Conservation (phyloP, 2,888 invertebrate genomes). For the Dioctria rufipes region DNA sequence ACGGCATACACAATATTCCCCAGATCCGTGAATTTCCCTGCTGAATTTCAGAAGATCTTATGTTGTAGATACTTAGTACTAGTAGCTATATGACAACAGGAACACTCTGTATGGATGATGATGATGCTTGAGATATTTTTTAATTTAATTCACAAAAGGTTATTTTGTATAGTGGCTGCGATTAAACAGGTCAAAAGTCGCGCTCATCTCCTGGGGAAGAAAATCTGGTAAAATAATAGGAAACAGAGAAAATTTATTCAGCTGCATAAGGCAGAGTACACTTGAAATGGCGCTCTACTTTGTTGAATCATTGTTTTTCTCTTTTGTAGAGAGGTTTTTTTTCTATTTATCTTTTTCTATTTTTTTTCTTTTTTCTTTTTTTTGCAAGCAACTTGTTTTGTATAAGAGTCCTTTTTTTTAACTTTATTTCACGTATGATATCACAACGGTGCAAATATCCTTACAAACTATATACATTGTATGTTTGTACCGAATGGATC, state of each 20-base stretch:
- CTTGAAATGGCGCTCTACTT: slow-evolving; percentile 43
- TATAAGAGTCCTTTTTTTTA: slow-evolving; percentile 6
- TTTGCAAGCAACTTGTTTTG: slow-evolving; percentile 17
- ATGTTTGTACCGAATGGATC: slow-evolving; percentile 4
- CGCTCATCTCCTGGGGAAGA: slow-evolving; percentile 22
- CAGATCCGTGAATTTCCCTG: no score
- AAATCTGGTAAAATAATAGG: slow-evolving; percentile 42
- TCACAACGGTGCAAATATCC: slow-evolving; percentile 9
- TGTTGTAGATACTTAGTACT: no score
- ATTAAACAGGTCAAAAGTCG: slow-evolving; percentile 48
- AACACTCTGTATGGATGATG: neutral
- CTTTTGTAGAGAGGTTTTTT: slow-evolving; percentile 40
- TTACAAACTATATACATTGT: neutral
- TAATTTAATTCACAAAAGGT: slow-evolving; percentile 36
- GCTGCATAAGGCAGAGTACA: slow-evolving; percentile 47
- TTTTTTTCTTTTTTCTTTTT: no score
- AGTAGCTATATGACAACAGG: no score
- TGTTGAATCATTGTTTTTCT: slow-evolving; percentile 44
- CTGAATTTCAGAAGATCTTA: no score
- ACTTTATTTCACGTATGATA: slow-evolving; percentile 29
- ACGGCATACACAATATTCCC: neutral
- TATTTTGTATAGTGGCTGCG: slow-evolving; percentile 33
- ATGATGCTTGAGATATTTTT: neutral
- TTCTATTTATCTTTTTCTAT: slow-evolving; percentile 31
- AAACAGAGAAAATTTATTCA: slow-evolving; percentile 47